Evolutionary conservation across 2,797 vertebrate species (phyloP), one percentile per base, ranked within the genome.

Genomic region (Megalops cyprinoides): DNA sequence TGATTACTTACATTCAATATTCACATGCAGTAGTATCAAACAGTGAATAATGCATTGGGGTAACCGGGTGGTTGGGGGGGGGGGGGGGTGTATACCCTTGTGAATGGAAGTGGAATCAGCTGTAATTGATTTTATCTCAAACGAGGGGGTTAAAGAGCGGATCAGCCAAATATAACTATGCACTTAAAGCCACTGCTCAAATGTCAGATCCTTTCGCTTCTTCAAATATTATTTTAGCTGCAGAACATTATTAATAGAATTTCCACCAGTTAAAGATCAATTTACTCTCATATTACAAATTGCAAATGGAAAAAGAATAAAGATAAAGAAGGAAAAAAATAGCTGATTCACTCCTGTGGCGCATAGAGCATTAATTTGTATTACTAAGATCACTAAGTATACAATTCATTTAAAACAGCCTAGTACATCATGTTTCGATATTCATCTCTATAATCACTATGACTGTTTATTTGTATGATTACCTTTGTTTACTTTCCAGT

Each of bases 121-220:
- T 97, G 94, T 97, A 97, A 97, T 97, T 96, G 95, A 94, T 97
- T 96, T 44, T 95, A 96, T 95, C 94, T 94, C 92, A 95, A 96
- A 96, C 93, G 94, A 95, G 94, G 95, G 67, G 93, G 95, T 95
- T 96, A 96, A 95, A 95, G 95, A 96, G 95, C 96, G 94, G 97
- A 97, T 97, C 96, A 97, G 93, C 91, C 95, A 95, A 96, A 96
- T 96, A 97, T 95, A 96, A 94, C 94, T 94, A 95, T 94, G 94
- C 96, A 96, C 96, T 96, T 94, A 95, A 94, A 94, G 93, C 92
- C 93, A 95, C 94, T 95, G 94, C 95, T 96, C 94, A 96, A 93
- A 96, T 97, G 95, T 96, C 94, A 96, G 90, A 91, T 91, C 90
- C 91, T 87, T 90, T 96, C 92, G 65, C 62, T 93, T 94, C 95